Conservation (phyloP, 2,113 vertebrate genomes). For the Otus sunia region DNA sequence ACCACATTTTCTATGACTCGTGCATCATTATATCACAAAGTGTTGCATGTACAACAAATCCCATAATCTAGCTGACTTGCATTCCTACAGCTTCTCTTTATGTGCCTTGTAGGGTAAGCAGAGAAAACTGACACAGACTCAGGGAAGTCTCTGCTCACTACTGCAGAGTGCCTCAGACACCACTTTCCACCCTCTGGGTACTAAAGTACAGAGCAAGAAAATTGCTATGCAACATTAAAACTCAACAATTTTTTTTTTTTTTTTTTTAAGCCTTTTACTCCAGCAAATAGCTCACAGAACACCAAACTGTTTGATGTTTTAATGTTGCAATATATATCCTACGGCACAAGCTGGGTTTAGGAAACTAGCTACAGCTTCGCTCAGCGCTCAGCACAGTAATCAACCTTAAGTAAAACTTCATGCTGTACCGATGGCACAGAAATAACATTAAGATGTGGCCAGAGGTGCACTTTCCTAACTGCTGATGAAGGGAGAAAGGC, state of each 20-base stretch:
- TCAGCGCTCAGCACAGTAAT: neutral
- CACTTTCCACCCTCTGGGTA: neutral
- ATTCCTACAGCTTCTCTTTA: neutral
- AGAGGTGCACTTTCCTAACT: neutral
- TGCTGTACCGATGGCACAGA: neutral
- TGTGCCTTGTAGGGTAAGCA: neutral
- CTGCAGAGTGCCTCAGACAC: neutral
- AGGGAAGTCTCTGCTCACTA: neutral
- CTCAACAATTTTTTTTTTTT: neutral
- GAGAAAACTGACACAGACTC: neutral
- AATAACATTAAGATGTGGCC: conserved; percentile 3
- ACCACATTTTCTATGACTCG: neutral
- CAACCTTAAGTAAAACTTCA: neutral
- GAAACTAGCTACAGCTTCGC: neutral
- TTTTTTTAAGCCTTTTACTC: neutral
- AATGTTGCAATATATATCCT: neutral
- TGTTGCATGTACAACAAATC: neutral
- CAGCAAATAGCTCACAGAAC: conserved; percentile 46
- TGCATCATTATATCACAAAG: neutral
- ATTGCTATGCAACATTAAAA: neutral
- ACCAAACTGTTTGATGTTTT: conserved; percentile 42
- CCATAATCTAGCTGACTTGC: neutral
- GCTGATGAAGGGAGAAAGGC: conserved; percentile 13
- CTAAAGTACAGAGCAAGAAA: neutral
- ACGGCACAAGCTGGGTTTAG: neutral